phyloP scores from a whole-genome alignment of 2,888 invertebrate species.

The Nineta flava region DNA sequence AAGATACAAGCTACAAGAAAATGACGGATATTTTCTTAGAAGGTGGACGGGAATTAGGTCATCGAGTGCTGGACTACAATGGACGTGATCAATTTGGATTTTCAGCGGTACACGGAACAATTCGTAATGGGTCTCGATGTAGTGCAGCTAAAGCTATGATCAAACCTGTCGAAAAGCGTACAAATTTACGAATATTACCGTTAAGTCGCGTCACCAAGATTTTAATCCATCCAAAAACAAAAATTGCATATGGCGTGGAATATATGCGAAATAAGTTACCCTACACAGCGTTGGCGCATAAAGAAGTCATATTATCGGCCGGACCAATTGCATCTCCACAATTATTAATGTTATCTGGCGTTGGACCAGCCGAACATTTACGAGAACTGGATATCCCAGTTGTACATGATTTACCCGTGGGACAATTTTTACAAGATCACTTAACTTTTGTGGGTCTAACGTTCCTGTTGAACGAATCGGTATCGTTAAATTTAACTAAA shows the following conservation, averaged over 20 bases:
- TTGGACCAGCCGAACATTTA: slow-evolving; percentile 26
- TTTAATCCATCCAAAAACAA: slow-evolving; percentile 42
- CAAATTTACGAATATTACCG: slow-evolving; percentile 51
- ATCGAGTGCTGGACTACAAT: slow-evolving; percentile 53
- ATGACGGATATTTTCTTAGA: slow-evolving; percentile 37
- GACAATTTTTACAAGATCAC: slow-evolving; percentile 18
- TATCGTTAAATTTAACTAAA: slow-evolving; percentile 25
- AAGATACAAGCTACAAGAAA: slow-evolving; percentile 28
- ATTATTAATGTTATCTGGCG: slow-evolving; percentile 38
- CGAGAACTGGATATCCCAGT: slow-evolving; percentile 20
- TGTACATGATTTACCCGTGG: slow-evolving; percentile 23
- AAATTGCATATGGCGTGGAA: slow-evolving; percentile 50
- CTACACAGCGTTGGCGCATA: slow-evolving; percentile 23
- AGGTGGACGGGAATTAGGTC: slow-evolving; percentile 47
- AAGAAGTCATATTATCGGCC: slow-evolving; percentile 35
- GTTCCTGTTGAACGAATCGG: slow-evolving; percentile 28
- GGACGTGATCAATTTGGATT: slow-evolving; percentile 45
- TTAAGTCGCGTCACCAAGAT: slow-evolving; percentile 46
- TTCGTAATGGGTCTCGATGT: slow-evolving; percentile 40
- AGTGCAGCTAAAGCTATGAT: slow-evolving; percentile 51
- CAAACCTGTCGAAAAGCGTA: slow-evolving; percentile 37
- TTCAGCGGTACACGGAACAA: slow-evolving; percentile 45
- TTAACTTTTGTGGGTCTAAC: slow-evolving; percentile 13
- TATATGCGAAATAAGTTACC: slow-evolving; percentile 32
- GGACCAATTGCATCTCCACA: slow-evolving; percentile 44